Conservation (phyloP, 1,140 invertebrate genomes). For the Lasaia peninsularis region DNA sequence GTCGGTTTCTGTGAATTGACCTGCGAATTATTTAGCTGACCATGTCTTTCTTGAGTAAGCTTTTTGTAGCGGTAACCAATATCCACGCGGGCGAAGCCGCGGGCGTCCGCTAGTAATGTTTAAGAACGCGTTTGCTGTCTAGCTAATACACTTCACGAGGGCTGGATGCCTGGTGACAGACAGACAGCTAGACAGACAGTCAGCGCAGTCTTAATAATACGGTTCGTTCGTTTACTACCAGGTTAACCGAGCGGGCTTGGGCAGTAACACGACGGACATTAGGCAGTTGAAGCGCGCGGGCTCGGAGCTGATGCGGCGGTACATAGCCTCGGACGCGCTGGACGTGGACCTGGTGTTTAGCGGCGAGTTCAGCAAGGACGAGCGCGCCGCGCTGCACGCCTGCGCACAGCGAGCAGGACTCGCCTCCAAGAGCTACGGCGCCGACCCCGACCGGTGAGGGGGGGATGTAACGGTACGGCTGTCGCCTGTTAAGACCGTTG, state of each 20-base stretch:
- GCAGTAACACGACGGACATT: constrained; percentile 50
- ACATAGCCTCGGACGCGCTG: constrained; percentile 73
- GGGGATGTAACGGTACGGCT: too few relatives aligned
- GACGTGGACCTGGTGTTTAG: constrained; percentile 81
- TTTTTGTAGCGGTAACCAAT: background rate
- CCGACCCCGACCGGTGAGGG: constrained; percentile 33
- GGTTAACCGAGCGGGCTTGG: constrained; percentile 68
- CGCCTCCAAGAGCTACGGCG: constrained; percentile 79
- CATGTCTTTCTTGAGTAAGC: too few relatives aligned
- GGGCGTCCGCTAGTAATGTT: too few relatives aligned
- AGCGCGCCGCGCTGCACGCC: constrained; percentile 82
- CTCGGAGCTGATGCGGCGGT: constrained; percentile 48
- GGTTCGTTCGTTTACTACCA: too few relatives aligned
- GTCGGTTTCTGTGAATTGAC: constrained; percentile 27
- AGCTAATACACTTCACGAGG: too few relatives aligned
- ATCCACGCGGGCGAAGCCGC: too few relatives aligned
- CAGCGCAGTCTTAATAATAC: too few relatives aligned
- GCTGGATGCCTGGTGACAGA: too few relatives aligned
- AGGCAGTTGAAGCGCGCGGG: constrained; percentile 53
- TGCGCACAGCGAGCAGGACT: constrained; percentile 71
- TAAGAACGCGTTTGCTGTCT: background rate
- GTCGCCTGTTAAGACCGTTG: too few relatives aligned
- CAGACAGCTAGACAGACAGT: too few relatives aligned
- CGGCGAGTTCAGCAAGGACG: constrained; percentile 83
- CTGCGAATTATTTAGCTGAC: too few relatives aligned